Base-by-base conservation (phyloP, 1,140 invertebrate species). In the Lordiphosa mommai region DNA sequence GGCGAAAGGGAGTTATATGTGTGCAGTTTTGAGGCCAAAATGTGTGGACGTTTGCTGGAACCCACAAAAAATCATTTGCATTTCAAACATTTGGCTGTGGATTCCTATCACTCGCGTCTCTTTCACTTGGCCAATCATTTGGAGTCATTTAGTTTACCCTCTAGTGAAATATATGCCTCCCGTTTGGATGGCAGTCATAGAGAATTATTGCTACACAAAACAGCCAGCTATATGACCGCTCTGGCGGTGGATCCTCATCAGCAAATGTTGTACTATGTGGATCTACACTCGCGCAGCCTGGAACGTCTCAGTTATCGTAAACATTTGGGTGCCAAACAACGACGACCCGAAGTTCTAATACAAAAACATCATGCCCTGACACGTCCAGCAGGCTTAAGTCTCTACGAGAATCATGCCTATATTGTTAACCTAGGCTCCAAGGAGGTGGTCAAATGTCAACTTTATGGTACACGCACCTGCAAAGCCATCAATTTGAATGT, bases 161-260 rank as follows among this genome's bases (percentile, higher is more conserved):
- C 80, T 8, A 90, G 90, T 9, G 73, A 87, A 2, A 92, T 96
- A 48, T 92, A 93, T 73, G 89, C 91, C 32, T 88, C 91, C 0
- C 89, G 90, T 17, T 90, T 95, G 88, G 93, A 94, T 79, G 95
- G 95, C n/a, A 89, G 86, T 3, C 89, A 91, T 4, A 53, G 49
- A 3, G 85, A 88, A 12, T 59, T 89, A 43, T 4, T 91, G 9
- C 34, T 88, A 4, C 77, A 79, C 43, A 84, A 84, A 1, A 46
- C 77, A n/a, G 88, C 47, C 8, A 73, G 90, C 5, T 91, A 92
- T 72, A 92, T 95, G 8, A 91, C 91, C 1, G 93, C 93, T 0
- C 61, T 96, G 0, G 90, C 93, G 0, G 90, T 92, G 27, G 94
- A 96, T 90, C 89, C 91, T 41, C 91, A 93, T 52, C 92, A 91